Evolutionary conservation across 1,140 invertebrate species (phyloP).

Genomic region (Penaeus japonicus): DNA sequence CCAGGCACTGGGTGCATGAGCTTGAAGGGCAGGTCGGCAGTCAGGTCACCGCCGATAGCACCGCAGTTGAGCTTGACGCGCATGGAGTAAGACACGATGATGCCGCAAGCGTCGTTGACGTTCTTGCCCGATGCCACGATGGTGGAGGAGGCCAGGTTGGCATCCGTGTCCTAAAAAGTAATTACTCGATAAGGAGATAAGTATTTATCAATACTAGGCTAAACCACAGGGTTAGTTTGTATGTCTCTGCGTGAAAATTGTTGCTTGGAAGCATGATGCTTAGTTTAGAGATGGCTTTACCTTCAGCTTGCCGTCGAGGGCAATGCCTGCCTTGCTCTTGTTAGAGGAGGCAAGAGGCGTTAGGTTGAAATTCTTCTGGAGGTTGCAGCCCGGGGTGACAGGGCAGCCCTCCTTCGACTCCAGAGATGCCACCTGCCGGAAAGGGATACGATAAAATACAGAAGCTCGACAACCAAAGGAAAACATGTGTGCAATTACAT

Average conservation of each 20-base stretch:
- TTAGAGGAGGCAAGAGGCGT: constrained; percentile 85
- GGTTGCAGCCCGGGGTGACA: constrained; percentile 86
- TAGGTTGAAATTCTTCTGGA: constrained; percentile 85
- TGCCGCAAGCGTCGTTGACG: constrained; percentile 84
- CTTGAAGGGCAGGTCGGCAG: too few species aligned
- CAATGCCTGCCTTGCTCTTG: constrained; percentile 81
- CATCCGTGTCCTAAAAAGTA: constrained; percentile 77
- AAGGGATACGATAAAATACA: too few species aligned
- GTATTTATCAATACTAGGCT: too few species aligned
- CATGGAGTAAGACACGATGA: constrained; percentile 85
- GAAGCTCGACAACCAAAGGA: too few species aligned
- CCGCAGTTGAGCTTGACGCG: too few species aligned
- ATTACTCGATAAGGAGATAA: too few species aligned
- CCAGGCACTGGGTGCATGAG: constrained; percentile 72
- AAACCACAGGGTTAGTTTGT: too few species aligned
- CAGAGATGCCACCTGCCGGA: constrained; percentile 74
- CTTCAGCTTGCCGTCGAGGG: constrained; percentile 83
- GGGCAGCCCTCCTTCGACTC: constrained; percentile 91
- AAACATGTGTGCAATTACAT: too few species aligned
- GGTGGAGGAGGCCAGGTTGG: constrained; percentile 90
- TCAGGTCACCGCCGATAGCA: too few species aligned
- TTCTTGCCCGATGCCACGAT: constrained; percentile 81
- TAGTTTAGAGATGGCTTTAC: constrained; percentile 64
- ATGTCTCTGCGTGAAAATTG: too few species aligned
- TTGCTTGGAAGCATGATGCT: too few species aligned